phyloP scores from a whole-genome alignment of 1,140 invertebrate species.

The Bombus fervidus region DNA sequence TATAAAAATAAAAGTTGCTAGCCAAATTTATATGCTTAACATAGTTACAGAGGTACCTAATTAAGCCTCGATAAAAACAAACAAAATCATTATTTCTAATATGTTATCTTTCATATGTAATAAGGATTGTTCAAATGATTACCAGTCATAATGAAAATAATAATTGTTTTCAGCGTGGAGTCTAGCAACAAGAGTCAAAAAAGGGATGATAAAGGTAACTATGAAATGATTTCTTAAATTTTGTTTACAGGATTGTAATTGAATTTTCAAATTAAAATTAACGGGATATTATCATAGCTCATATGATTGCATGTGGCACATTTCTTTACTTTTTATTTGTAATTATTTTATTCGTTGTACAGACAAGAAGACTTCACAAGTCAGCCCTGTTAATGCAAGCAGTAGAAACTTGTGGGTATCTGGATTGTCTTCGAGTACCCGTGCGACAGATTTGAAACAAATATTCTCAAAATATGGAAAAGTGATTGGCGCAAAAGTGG shows the following conservation, averaged over 20 bases:
- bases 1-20: conserved; percentile 75
- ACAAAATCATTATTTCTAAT: conserved; percentile 61
- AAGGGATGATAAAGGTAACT: conserved; percentile 79
- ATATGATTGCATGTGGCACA: too few relatives aligned
- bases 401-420: conserved; percentile 95
- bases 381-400: conserved; percentile 77
- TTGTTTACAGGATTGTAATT: neutral
- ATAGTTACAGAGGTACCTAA: conserved; percentile 80
- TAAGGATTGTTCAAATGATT: conserved; percentile 9
- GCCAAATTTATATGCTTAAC: conserved; percentile 81
- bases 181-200: conserved; percentile 76
- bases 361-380: conserved; percentile 77
- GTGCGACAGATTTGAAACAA: conserved; percentile 95
- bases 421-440: conserved; percentile 92
- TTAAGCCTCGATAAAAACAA: conserved; percentile 70
- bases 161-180: conserved; percentile 76
- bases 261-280: neutral
- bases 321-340: neutral
- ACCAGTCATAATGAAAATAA: conserved; percentile 34
- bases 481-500: conserved; percentile 97
- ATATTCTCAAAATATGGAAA: conserved; percentile 96
- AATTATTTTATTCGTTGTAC: conserved; percentile 30
- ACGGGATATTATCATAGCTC: too few relatives aligned
- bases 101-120: conserved; percentile 54
- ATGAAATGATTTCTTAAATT: neutral